Base-by-base conservation (phyloP, 1,140 invertebrate species). In the Drosophila pandora region DNA sequence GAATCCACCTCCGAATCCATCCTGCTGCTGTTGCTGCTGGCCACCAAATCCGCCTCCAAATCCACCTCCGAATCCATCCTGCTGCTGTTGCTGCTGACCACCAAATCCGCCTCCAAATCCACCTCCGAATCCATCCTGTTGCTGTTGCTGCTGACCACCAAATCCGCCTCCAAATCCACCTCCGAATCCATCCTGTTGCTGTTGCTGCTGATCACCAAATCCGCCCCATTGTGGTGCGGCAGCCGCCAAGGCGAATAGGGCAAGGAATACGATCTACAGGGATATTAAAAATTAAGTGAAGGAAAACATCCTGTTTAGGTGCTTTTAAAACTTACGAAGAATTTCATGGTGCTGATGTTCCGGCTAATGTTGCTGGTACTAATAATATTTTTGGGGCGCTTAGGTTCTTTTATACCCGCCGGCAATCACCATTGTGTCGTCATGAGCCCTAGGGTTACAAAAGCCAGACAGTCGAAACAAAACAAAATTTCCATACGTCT, bases 1-100 rank as follows among this genome's bases (percentile, higher is more conserved):
- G 4, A 56, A 62, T 17, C 60, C 60, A 8, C 48, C 56, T 10
- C 45, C 54, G 12, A 65, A 65, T 28, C 57, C 30, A 1, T 50
- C 43, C 28, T 70, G 67, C 32, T 67, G 63, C n/a, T 65, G 67
- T 2, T 69, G 65, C 1, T 70, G 45, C 0, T 57, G 30, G 6
- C 58, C 50, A 1, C 41, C 64, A 5, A 68, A 68, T 3, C 62
- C 47, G 6, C 32, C 0, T 2, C 43, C 37, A 8, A 62, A 62
- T 10, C 21, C 12, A n/a, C 32, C 0, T 5, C 10, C 39, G 12
- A 62, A 62, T 2, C 21, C 12, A 9, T 2, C 37, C 12, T 39
- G 37, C 37, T 39, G 37, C 12, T 39, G 37, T 12, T 39, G 37
- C 7, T 39, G 37, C 2, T n/a, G 4, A 13, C n/a, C 34, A 9